phyloP scores from a whole-genome alignment of 1,140 invertebrate genomes.

The Coenobita brevimanus region DNA sequence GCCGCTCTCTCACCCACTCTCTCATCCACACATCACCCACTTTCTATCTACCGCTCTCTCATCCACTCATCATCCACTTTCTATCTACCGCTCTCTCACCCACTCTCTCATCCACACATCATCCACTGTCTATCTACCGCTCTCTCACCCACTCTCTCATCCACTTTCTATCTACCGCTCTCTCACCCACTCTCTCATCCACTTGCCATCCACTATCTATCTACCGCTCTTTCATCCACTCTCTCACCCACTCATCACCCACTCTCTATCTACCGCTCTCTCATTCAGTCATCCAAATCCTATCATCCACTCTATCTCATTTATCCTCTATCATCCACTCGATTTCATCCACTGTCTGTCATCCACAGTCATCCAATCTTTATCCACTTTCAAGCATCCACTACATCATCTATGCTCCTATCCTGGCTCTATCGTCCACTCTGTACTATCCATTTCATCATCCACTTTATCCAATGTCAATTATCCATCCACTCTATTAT shows the following conservation, averaged over 20 bases:
- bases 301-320: background rate
- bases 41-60: background rate
- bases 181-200: background rate
- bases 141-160: background rate
- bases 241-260: background rate
- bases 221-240: background rate
- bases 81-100: background rate
- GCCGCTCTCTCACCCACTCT: background rate
- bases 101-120: background rate
- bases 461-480: no score
- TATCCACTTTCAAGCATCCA: background rate
- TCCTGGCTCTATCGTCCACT: background rate
- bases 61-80: background rate
- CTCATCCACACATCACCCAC: background rate
- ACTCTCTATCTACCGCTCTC: background rate
- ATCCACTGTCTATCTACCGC: background rate
- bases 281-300: background rate
- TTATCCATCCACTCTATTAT: no score
- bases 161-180: constrained; percentile 13
- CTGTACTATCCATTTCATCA: no score
- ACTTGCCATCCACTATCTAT: background rate
- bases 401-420: background rate
- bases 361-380: background rate
- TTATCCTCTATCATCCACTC: background rate
- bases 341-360: no score